Evolutionary conservation across 53 echinoderm and acorn worm species (phyloP).

Genomic region (Holothuria leucospilota): DNA sequence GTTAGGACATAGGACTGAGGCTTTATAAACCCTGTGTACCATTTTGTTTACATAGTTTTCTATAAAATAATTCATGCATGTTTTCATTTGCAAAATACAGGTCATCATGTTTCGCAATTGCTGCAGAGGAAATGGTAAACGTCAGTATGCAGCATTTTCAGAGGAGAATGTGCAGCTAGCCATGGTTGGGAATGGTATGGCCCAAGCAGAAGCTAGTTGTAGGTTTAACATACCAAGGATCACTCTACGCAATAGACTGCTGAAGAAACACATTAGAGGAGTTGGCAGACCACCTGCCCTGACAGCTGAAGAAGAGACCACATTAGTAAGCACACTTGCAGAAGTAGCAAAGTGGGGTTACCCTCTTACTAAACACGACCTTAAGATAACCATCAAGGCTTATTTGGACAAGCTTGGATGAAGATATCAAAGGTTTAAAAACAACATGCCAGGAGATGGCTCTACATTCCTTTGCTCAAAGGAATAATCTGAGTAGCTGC

Average conservation of each 20-base stretch:
- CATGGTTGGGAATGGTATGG: background rate
- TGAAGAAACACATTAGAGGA: background rate
- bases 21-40: no score
- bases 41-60: no score
- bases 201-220: background rate
- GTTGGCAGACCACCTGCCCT: constrained; percentile 7
- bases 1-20: no score
- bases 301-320: background rate
- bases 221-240: background rate
- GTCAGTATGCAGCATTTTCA: no score
- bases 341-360: background rate
- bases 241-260: background rate
- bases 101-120: no score
- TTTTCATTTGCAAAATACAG: no score
- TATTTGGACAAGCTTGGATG: background rate
- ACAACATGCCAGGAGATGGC: constrained; percentile 40
- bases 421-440: background rate
- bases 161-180: background rate
- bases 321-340: background rate
- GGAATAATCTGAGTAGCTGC: background rate
- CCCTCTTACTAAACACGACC: background rate
- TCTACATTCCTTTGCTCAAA: background rate
- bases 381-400: constrained; percentile 6
- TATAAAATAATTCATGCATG: no score
- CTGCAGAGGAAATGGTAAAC: no score